phyloP scores from a whole-genome alignment of 2,113 vertebrate genomes.

The Noctilio leporinus region DNA sequence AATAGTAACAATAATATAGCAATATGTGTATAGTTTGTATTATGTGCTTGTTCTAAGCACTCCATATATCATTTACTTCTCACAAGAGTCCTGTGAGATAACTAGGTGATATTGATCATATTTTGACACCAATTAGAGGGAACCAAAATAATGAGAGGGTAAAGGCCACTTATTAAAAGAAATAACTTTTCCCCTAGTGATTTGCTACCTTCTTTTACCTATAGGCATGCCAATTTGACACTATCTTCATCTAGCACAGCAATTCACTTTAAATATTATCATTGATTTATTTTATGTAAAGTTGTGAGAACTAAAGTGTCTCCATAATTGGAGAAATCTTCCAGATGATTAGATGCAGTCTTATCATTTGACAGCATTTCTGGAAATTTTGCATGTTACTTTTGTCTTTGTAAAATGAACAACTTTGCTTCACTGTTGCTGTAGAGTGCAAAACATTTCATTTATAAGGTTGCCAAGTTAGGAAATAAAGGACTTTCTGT shows the following conservation, averaged over 20 bases:
- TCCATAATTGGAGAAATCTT: background rate
- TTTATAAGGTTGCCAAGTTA: conserved; percentile 51
- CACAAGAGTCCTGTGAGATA: background rate
- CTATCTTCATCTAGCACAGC: background rate
- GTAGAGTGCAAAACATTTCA: background rate
- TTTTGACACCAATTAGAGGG: conserved; percentile 59
- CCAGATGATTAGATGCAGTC: background rate
- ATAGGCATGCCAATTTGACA: background rate
- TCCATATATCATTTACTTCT: background rate
- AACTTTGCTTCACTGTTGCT: conserved; percentile 19
- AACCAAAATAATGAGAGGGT: conserved; percentile 46
- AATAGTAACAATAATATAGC: background rate
- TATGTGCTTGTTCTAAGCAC: background rate
- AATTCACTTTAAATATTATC: conserved; percentile 3
- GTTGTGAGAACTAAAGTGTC: background rate
- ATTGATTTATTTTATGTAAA: conserved; percentile 47
- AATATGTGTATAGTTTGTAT: background rate
- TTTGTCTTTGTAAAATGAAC: conserved; percentile 6
- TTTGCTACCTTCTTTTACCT: background rate
- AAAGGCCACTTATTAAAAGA: conserved; percentile 23
- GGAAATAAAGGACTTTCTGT: conserved; percentile 24
- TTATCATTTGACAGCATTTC: conserved; percentile 24
- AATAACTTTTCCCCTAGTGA: background rate
- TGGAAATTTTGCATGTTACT: conserved; percentile 2
- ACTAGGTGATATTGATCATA: background rate